These are phyloP conservation scores for Siniperca chuatsi DNA, from an alignment of 2,113 vertebrate genomes.

Conservation along the genomic window DNA sequence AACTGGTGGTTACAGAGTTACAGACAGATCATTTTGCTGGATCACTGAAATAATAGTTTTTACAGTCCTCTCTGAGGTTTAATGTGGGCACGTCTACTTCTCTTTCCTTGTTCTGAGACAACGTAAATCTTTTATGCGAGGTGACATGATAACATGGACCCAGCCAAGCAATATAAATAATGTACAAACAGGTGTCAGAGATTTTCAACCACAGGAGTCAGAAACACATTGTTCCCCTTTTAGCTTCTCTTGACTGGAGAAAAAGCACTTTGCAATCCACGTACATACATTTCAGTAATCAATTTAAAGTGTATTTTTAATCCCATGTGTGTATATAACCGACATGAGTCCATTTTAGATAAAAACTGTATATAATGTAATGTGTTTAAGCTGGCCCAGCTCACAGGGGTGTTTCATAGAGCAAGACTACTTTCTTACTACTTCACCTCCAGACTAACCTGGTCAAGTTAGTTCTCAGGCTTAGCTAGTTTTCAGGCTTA, in stretches of 20 bases:
- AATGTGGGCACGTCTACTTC: neutral
- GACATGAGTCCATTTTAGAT: neutral
- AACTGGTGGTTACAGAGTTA: neutral
- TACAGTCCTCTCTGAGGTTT: neutral
- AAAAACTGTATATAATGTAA: neutral
- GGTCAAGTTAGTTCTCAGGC: too few species aligned
- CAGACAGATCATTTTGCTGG: neutral
- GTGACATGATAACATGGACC: slow-evolving; percentile 15
- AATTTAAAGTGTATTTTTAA: neutral
- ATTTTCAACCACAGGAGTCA: neutral
- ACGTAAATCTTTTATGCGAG: slow-evolving; percentile 30
- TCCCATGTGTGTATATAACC: neutral
- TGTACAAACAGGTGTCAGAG: slow-evolving; percentile 13
- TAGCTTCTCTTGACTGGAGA: neutral
- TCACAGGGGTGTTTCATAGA: neutral
- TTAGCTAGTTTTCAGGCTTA: too few species aligned
- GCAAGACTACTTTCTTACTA: neutral
- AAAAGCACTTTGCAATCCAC: neutral
- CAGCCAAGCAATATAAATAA: slow-evolving; percentile 25
- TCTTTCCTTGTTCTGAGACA: neutral
- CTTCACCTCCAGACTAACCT: neutral
- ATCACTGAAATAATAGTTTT: neutral
- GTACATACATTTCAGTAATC: neutral
- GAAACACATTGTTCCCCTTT: neutral
- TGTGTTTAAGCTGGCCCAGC: neutral